Conservation (phyloP, 2,113 vertebrate species). For the Alexandromys fortis region DNA sequence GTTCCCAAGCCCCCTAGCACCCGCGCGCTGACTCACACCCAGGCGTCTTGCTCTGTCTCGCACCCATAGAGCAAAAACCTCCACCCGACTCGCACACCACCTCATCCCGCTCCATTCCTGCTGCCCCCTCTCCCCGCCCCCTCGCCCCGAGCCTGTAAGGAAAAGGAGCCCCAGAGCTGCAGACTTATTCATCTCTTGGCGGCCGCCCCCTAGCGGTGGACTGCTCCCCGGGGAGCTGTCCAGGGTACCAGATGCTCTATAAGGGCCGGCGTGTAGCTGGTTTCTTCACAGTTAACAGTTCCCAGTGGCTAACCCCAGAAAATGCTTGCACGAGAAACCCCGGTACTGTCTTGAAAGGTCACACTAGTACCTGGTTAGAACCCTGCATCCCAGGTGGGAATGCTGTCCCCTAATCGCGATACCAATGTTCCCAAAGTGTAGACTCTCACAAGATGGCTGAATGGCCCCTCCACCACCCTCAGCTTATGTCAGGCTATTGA, state of each 20-base stretch:
- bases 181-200: background rate
- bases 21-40: constrained; percentile 30
- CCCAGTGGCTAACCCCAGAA: background rate
- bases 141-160: background rate
- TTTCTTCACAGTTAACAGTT: background rate
- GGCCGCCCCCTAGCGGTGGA: constrained; percentile 52
- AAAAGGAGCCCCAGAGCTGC: background rate
- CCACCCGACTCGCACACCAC: constrained; percentile 5
- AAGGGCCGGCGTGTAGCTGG: background rate
- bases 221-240: background rate
- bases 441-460: background rate
- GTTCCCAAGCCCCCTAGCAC: background rate
- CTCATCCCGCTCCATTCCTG: background rate
- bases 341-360: background rate
- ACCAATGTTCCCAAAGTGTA: background rate
- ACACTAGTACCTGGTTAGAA: background rate
- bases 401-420: background rate
- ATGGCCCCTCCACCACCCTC: background rate
- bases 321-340: background rate
- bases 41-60: constrained; percentile 49
- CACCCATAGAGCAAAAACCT: constrained; percentile 29
- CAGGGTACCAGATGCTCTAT: background rate
- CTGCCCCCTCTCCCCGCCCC: background rate
- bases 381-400: background rate
- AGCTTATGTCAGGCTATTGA: background rate